Evolutionary conservation across 2,113 vertebrate genomes (phyloP), one percentile per base, ranked within the genome.

Genomic region (Galemys pyrenaicus): DNA sequence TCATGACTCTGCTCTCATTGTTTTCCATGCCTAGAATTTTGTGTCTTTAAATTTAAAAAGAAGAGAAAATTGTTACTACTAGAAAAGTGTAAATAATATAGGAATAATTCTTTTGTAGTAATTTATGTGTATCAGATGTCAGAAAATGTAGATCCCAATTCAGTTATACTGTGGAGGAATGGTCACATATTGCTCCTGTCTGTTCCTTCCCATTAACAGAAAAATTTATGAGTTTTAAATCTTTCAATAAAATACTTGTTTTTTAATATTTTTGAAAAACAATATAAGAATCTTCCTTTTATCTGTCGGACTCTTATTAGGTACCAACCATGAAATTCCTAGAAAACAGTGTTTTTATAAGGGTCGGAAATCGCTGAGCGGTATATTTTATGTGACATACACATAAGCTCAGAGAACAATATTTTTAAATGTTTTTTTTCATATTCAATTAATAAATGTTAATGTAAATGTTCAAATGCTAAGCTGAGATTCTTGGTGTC

Each of bases 361-460:
- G n/a, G 20, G 4, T 93, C 51, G 73, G 73, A 84, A 90, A 77
- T 41, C 73, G 5, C 10, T 80, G 16, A 79, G 13, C 39, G 37
- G 3, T 71, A 11, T 30, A 17, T 68, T 5, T 93, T 92, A 56
- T 0, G 1, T 44, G 28, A 56, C 39, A 58, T 56, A 51, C 26
- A 44, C 5, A 20, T 39, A 20, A 16, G 9, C 28, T 89, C 30
- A 87, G 65, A 94, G 49, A 16, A 80, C 65, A 86, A 20, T 5
- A 2, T 51, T 70, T 93, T 35, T 22, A 62, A 84, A 84, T 30
- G 12, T 44, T 24, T 67, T 44, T 95, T 97, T 83, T 83, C 81
- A 24, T 54, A 32, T 81, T 94, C 85, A 96, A 95, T 87, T 91
- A 94, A 24, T 37, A 92, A 9, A 60, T 96, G 10, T 65, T 93